These are phyloP conservation scores for Pseudomyrmex cubaensis DNA, from an alignment of 1,140 invertebrate species.

Conservation along the genomic window DNA sequence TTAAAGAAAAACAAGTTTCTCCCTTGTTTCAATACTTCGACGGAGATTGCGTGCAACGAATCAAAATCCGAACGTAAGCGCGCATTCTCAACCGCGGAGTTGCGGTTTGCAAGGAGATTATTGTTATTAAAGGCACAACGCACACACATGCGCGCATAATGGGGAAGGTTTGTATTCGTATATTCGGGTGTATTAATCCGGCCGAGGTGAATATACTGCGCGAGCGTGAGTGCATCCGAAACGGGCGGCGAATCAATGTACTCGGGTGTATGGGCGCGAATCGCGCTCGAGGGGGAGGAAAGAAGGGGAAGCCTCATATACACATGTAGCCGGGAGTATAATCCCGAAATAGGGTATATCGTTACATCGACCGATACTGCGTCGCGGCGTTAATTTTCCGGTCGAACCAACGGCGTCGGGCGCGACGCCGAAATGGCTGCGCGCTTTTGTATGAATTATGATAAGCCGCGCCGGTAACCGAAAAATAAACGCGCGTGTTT, in stretches of 20 bases:
- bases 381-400: slow-evolving; percentile 59
- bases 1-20: too few relatives aligned
- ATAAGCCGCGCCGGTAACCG: slow-evolving; percentile 57
- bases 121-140: slow-evolving; percentile 29
- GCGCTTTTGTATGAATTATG: slow-evolving; percentile 59
- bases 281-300: neutral
- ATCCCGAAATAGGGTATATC: slow-evolving; percentile 48
- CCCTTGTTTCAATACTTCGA: slow-evolving; percentile 7
- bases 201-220: neutral
- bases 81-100: neutral
- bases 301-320: neutral
- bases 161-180: neutral
- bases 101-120: slow-evolving; percentile 26
- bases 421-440: slow-evolving; percentile 37
- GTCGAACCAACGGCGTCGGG: slow-evolving; percentile 44
- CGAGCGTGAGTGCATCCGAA: neutral
- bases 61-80: neutral
- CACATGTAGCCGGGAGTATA: slow-evolving; percentile 14
- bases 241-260: slow-evolving; percentile 11
- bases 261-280: slow-evolving; percentile 12
- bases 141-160: neutral
- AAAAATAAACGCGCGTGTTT: slow-evolving; percentile 61
- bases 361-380: slow-evolving; percentile 37
- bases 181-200: slow-evolving; percentile 26
- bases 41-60: slow-evolving; percentile 2